phyloP scores from a whole-genome alignment of 1,140 invertebrate genomes.

The Ladona fulva region DNA sequence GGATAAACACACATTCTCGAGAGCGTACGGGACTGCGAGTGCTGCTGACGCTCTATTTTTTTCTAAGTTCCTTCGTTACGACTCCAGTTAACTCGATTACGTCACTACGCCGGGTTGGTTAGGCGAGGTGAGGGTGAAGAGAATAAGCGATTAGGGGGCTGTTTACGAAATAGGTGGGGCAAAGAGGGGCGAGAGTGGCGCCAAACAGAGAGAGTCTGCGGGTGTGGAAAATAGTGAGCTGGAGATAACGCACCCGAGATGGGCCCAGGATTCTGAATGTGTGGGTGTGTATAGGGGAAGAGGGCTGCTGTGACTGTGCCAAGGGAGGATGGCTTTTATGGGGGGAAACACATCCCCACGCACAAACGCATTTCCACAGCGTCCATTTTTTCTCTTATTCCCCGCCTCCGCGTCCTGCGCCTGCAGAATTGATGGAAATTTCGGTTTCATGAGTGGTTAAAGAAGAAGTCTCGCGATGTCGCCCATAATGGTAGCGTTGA shows the following conservation, averaged over 20 bases:
- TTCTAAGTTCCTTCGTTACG: too few species aligned
- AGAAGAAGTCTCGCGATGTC: not conserved
- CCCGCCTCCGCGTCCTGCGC: not conserved
- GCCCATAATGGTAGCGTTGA: not conserved
- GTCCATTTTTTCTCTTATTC: not conserved
- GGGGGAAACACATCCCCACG: not conserved
- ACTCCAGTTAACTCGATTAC: too few species aligned
- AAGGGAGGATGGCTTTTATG: not conserved
- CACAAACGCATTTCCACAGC: not conserved
- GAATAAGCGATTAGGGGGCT: too few species aligned
- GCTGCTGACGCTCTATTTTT: too few species aligned
- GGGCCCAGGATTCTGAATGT: not conserved
- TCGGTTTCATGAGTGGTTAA: not conserved
- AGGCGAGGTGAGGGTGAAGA: too few species aligned
- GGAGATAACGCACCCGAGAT: not conserved
- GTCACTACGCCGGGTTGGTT: too few species aligned
- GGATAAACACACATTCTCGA: too few species aligned
- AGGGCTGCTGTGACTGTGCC: not conserved
- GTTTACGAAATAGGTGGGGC: not conserved
- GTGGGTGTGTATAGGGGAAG: not conserved
- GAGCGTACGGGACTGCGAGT: too few species aligned
- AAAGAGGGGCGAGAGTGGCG: not conserved
- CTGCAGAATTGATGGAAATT: not conserved
- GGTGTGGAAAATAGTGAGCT: not conserved
- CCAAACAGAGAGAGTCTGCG: not conserved